Base-by-base conservation (phyloP, 2,113 vertebrate species). In the Myocastor coypus region DNA sequence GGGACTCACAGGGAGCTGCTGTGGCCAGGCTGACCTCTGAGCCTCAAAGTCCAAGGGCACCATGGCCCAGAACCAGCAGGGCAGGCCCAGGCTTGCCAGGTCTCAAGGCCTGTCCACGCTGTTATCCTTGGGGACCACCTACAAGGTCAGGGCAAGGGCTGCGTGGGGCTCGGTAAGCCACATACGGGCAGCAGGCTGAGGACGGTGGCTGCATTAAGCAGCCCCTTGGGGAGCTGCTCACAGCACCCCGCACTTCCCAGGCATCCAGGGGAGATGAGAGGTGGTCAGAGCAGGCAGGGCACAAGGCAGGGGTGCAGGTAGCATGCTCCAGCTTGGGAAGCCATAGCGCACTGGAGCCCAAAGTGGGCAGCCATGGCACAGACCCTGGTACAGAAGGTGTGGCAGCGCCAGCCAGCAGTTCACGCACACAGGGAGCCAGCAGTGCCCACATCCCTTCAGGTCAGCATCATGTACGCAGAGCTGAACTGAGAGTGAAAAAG, bases 161-260 rank as follows among this genome's bases (percentile, higher is more conserved):
- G 9, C 6, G 0, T 5, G 37, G 0, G 0, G 7, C 6, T 1
- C 20, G 9, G 9, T 5, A 19, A 40, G 0, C 40, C 0, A 17
- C 1, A 9, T 0, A 14, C 57, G 5, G 20, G 7, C 7, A 0
- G 64, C 0, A 6, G 61, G n/a, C 3, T 40, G 20, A 46, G 42
- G 66, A 46, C 20, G 10, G 34, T 0, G 0, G 20, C 2, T 7
- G 34, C 50, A 8, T 37, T 52, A 26, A 1, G 10, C 20, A 6
- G 77, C 3, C 52, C 34, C 75, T 20, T 3, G 17, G 66, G 7
- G 12, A 37, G 68, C 59, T 11, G 4, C 0, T 9, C 52, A 3
- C 6, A 0, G 26, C 7, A 13, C 82, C 85, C 10, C 1, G 6
- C 5, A 7, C 14, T 2, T 1, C 0, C 17, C 11, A 0, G 7